phyloP scores from a whole-genome alignment of 1,140 invertebrate genomes.

The Monomorium pharaonis region DNA sequence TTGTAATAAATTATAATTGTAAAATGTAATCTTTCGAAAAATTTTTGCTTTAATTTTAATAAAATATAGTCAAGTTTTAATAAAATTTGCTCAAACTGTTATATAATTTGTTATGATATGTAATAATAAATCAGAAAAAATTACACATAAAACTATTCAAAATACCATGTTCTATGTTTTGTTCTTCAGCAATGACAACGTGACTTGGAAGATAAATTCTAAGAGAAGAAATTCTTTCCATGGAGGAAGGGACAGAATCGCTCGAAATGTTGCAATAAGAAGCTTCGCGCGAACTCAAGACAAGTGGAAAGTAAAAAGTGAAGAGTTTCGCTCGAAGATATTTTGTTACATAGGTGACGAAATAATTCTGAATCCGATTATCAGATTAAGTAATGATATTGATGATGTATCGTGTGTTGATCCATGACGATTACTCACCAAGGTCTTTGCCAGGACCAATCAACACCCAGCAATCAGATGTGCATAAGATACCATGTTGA shows the following conservation, averaged over 20 bases:
- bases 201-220: too few relatives aligned
- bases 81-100: too few relatives aligned
- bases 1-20: too few relatives aligned
- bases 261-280: not conserved
- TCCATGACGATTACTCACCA: constrained; percentile 67
- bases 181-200: too few relatives aligned
- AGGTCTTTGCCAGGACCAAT: constrained; percentile 79
- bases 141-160: too few relatives aligned
- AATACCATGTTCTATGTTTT: too few relatives aligned
- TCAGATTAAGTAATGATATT: not conserved
- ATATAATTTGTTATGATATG: too few relatives aligned
- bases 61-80: too few relatives aligned
- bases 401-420: not conserved
- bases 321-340: not conserved
- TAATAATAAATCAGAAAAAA: too few relatives aligned
- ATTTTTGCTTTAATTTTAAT: too few relatives aligned
- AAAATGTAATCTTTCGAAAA: too few relatives aligned
- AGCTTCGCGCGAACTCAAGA: not conserved
- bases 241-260: not conserved
- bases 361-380: not conserved
- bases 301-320: not conserved
- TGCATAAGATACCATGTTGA: constrained; percentile 85
- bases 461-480: constrained; percentile 83
- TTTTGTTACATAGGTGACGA: not conserved
- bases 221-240: too few relatives aligned